A percentile compares a stretch with the other conserved stretches of the same genome.
phyloP scores from a whole-genome alignment of 1,140 invertebrate genomes.

The Drosophila busckii region DNA sequence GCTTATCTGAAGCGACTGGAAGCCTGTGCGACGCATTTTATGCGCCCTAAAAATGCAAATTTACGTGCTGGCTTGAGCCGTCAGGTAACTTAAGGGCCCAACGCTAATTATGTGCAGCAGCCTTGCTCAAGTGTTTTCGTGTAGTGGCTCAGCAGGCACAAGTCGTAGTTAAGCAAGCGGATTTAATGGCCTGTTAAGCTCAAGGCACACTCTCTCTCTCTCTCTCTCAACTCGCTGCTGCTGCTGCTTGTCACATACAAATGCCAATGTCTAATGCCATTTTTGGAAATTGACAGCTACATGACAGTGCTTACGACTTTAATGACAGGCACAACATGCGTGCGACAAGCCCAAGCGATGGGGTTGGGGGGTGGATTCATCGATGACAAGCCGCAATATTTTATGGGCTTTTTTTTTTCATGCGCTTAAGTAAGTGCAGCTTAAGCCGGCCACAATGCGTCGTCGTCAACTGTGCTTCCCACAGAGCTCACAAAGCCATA shows the following conservation, averaged over 20 bases:
- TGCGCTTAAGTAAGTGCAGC: conserved; percentile 27
- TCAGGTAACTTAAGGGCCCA: conserved; percentile 47
- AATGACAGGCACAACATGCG: conserved; percentile 62
- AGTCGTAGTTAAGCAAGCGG: conserved; percentile 31
- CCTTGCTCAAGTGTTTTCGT: conserved; percentile 42
- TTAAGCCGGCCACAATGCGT: conserved; percentile 15
- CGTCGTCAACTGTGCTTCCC: too few relatives aligned
- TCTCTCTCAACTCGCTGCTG: conserved; percentile 6
- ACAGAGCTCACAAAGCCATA: conserved; percentile 40
- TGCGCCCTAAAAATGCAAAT: conserved; percentile 68
- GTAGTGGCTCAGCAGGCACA: background rate
- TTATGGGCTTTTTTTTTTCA: conserved; percentile 29
- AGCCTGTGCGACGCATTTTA: conserved; percentile 35
- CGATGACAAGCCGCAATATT: conserved; percentile 65
- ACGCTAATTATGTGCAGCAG: conserved; percentile 68
- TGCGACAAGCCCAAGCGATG: conserved; percentile 2
- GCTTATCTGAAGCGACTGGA: conserved; percentile 10
- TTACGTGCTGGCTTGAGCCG: conserved; percentile 33
- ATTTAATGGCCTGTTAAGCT: conserved; percentile 63
- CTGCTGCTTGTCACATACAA: conserved; percentile 22
- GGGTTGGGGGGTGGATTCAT: conserved; percentile 15
- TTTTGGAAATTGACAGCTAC: conserved; percentile 72
- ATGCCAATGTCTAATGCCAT: conserved; percentile 59
- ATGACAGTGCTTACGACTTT: conserved; percentile 71
- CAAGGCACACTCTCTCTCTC: conserved; percentile 25